These are phyloP conservation scores for Albula goreensis DNA, from an alignment of 2,113 vertebrate species.

Conservation along the genomic window DNA sequence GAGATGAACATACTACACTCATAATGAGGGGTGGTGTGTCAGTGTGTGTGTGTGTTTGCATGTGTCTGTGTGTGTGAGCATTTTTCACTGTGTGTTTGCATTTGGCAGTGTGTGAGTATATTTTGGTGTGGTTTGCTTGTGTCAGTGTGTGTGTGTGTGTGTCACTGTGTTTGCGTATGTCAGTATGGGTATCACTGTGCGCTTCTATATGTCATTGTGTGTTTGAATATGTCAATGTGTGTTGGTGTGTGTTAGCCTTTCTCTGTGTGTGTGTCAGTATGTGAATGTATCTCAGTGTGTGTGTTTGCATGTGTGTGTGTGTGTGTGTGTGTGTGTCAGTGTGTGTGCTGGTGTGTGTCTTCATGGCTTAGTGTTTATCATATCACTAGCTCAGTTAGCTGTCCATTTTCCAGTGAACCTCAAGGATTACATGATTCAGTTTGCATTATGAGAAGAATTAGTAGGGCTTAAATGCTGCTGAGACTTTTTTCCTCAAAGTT, in stretches of 20 bases:
- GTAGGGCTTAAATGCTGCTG: slow-evolving; percentile 1
- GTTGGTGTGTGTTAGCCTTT: background rate
- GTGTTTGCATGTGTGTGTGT: too few relatives aligned
- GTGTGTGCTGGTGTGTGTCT: background rate
- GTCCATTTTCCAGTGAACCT: background rate
- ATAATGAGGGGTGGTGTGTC: background rate
- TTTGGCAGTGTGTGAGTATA: background rate
- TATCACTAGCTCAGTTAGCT: background rate
- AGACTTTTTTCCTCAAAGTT: background rate
- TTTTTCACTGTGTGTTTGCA: background rate
- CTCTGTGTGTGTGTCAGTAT: too few relatives aligned
- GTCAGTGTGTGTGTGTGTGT: background rate
- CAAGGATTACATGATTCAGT: background rate
- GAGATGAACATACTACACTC: background rate
- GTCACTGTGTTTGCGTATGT: background rate
- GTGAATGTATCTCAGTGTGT: background rate
- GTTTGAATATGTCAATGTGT: background rate
- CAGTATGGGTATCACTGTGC: background rate
- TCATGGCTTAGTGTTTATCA: background rate
- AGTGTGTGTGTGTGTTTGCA: background rate
- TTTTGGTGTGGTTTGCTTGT: background rate
- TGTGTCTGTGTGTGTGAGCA: background rate
- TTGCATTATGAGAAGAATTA: background rate
- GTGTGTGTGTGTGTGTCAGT: too few relatives aligned
- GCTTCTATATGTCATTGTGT: background rate